A percentile compares a stretch with the other conserved stretches of the same genome.
Conservation (phyloP, 2,797 vertebrate genomes). For the Oophaga sylvatica region DNA sequence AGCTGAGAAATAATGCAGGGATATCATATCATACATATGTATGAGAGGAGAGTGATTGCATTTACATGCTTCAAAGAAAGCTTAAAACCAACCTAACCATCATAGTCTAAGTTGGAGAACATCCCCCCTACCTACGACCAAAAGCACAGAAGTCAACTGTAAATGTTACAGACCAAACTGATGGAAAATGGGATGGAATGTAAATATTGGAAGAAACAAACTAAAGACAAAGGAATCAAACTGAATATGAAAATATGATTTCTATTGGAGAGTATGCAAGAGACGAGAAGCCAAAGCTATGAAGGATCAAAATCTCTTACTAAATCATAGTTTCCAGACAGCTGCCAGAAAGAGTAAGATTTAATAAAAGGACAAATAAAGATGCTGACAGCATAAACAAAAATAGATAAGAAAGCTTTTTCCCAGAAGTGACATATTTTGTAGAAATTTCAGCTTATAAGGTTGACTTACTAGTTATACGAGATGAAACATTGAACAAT, state of each 20-base stretch:
- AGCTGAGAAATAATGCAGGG: background rate
- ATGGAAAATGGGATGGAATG: background rate
- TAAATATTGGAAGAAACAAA: background rate
- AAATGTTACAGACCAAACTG: background rate
- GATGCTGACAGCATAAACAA: background rate
- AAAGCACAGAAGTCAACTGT: background rate
- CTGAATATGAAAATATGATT: background rate
- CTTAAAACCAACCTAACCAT: background rate
- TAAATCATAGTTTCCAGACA: background rate
- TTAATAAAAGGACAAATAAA: background rate
- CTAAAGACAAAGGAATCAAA: background rate
- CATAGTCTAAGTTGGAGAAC: background rate
- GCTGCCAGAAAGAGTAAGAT: background rate
- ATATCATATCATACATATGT: background rate
- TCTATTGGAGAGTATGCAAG: background rate
- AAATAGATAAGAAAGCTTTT: background rate
- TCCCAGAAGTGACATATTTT: conserved; percentile 1
- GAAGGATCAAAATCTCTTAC: background rate
- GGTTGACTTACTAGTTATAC: background rate
- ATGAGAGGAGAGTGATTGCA: background rate
- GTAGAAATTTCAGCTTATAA: background rate
- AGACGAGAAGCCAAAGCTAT: background rate
- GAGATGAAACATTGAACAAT: background rate
- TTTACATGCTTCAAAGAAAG: background rate
- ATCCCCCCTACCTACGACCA: background rate